Percentiles rank a stretch among this genome's conserved stretches.
These are phyloP conservation scores for Chrysoperla carnea DNA, from an alignment of 1,140 invertebrate genomes.

Conservation along the genomic window DNA sequence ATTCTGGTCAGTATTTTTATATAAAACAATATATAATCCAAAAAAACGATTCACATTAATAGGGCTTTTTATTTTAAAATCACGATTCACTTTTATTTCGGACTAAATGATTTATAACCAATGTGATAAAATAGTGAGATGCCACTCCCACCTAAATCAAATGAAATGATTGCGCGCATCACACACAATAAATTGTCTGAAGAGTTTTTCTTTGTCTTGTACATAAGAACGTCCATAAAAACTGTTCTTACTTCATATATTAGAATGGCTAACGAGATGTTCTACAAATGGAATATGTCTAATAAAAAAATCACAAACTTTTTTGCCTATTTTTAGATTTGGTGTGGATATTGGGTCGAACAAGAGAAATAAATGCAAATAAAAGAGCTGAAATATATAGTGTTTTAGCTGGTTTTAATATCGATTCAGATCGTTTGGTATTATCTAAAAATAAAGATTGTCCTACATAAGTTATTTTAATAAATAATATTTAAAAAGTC, in stretches of 20 bases:
- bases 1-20: slow-evolving; percentile 26
- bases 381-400: slow-evolving; percentile 36
- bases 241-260: slow-evolving; percentile 1
- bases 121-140: not conserved
- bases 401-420: slow-evolving; percentile 27
- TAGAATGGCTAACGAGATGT: no score
- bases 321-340: slow-evolving; percentile 28
- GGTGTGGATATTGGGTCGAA: slow-evolving; percentile 41
- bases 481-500: no score
- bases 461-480: slow-evolving; percentile 10
- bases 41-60: not conserved
- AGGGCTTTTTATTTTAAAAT: not conserved
- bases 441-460: slow-evolving; percentile 43
- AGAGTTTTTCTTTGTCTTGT: not conserved
- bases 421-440: slow-evolving; percentile 42
- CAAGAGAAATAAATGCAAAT: slow-evolving; percentile 33
- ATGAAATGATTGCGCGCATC: not conserved
- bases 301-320: no score
- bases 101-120: no score
- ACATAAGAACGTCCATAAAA: not conserved
- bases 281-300: no score
- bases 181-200: no score
- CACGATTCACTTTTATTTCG: no score
- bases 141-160: not conserved
- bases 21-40: not conserved